Percentiles rank a stretch among this genome's conserved stretches.
These are phyloP conservation scores for Philereme vetulata DNA, from an alignment of 2,888 invertebrate species.

Conservation along the genomic window DNA sequence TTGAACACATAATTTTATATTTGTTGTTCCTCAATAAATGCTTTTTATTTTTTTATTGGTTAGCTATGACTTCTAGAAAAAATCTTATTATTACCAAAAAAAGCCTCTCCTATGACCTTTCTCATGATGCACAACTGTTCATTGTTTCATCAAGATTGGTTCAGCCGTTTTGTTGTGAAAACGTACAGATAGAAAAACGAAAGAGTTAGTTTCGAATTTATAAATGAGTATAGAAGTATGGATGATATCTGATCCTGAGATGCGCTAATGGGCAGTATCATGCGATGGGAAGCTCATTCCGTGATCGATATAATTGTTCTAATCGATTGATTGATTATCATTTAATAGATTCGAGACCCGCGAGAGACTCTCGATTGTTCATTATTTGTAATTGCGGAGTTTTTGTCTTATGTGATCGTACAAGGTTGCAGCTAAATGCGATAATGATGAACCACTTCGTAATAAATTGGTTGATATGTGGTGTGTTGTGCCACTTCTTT, in stretches of 20 bases:
- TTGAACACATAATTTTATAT: too few species aligned
- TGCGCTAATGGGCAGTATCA: slow-evolving; percentile 40
- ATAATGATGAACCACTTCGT: slow-evolving; percentile 10
- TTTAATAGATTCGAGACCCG: slow-evolving; percentile 24
- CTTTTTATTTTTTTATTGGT: too few species aligned
- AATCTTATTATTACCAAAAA: too few species aligned
- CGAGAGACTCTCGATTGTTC: slow-evolving; percentile 31
- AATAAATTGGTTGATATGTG: not conserved
- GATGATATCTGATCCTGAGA: slow-evolving; percentile 29
- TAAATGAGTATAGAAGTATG: not conserved
- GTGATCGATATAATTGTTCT: slow-evolving; percentile 39
- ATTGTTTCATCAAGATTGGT: too few species aligned
- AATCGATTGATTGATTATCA: slow-evolving; percentile 30
- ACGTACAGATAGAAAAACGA: too few species aligned
- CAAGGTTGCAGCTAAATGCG: slow-evolving; percentile 17
- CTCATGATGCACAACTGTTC: too few species aligned
- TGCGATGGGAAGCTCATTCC: slow-evolving; percentile 42
- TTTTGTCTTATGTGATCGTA: slow-evolving; percentile 20
- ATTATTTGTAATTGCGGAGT: slow-evolving; percentile 22
- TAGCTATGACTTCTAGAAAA: too few species aligned
- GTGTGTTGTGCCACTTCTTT: not conserved
- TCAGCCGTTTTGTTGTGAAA: too few species aligned
- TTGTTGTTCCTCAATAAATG: too few species aligned
- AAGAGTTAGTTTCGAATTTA: too few species aligned
- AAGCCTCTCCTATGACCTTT: too few species aligned